phyloP scores from a whole-genome alignment of 2,797 vertebrate genomes.

The Acanthis flammea region DNA sequence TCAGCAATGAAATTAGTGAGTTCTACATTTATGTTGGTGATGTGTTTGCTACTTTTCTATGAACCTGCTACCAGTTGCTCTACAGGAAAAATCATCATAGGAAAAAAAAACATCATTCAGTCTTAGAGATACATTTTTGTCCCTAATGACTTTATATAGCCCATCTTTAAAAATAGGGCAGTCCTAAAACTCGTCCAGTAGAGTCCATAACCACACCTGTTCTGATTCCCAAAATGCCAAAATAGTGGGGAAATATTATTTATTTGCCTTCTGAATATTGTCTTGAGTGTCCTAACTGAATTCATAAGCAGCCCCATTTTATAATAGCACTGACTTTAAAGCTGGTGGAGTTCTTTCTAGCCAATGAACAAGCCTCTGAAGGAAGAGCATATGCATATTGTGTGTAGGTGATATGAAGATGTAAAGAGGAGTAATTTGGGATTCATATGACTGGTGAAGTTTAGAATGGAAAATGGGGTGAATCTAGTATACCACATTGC shows the following conservation, averaged over 20 bases:
- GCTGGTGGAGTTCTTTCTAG: not conserved
- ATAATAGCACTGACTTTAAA: not conserved
- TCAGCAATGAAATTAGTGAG: not conserved
- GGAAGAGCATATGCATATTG: not conserved
- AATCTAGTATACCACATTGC: not conserved
- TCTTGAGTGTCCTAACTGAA: not conserved
- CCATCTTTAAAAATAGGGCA: not conserved
- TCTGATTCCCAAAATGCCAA: not conserved
- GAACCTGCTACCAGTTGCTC: not conserved
- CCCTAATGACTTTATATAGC: not conserved
- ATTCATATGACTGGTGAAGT: not conserved
- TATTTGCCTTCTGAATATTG: not conserved
- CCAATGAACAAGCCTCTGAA: not conserved
- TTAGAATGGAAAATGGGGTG: not conserved
- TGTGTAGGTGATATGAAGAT: not conserved
- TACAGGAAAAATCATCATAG: not conserved
- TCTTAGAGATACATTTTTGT: not conserved
- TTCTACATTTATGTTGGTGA: not conserved
- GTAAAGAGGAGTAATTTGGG: not conserved
- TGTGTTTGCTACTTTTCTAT: not conserved
- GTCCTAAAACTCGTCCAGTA: not conserved
- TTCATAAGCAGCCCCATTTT: not conserved
- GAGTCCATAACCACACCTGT: not conserved
- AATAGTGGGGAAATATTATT: not conserved
- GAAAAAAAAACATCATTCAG: not conserved